Percentiles rank a stretch among this genome's conserved stretches.
Conservation (phyloP, 2,113 vertebrate species). For the Pongo pygmaeus region DNA sequence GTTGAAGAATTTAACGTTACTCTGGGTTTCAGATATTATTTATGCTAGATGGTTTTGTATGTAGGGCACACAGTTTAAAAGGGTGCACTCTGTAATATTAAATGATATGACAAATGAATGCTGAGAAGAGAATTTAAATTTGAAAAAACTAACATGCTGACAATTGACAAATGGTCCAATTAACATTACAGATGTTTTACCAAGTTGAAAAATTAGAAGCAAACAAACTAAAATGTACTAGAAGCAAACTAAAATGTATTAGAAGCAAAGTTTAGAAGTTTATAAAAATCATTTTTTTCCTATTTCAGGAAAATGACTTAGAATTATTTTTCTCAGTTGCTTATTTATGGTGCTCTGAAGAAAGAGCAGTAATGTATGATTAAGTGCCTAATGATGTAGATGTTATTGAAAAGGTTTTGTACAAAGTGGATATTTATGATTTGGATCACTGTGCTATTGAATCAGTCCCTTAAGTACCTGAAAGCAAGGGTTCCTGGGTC, state of each 20-base stretch:
- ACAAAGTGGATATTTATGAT: not conserved
- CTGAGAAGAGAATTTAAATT: conserved; percentile 52
- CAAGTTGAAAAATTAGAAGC: conserved; percentile 61
- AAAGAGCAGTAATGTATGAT: not conserved
- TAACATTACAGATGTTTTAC: conserved; percentile 57
- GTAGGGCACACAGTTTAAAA: conserved; percentile 72
- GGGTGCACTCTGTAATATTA: conserved; percentile 75
- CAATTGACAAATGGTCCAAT: conserved; percentile 74
- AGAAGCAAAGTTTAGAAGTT: conserved; percentile 57
- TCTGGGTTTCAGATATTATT: conserved; percentile 64
- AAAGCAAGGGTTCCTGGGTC: not conserved
- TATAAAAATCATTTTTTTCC: not conserved
- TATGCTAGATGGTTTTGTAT: conserved; percentile 72
- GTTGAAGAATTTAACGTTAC: conserved; percentile 55
- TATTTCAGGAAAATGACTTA: conserved; percentile 34
- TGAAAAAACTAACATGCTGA: conserved; percentile 55
- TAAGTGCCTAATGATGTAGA: not conserved
- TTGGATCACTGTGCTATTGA: not conserved
- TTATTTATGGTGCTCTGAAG: conserved; percentile 46
- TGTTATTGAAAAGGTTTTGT: not conserved
- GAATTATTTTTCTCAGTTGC: conserved; percentile 65
- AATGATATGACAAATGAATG: conserved; percentile 79
- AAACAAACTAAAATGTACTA: conserved; percentile 61
- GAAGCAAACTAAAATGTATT: not conserved
- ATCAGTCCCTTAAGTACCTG: not conserved